These are phyloP conservation scores for Garra rufa DNA, from an alignment of 2,113 vertebrate species.

Conservation along the genomic window DNA sequence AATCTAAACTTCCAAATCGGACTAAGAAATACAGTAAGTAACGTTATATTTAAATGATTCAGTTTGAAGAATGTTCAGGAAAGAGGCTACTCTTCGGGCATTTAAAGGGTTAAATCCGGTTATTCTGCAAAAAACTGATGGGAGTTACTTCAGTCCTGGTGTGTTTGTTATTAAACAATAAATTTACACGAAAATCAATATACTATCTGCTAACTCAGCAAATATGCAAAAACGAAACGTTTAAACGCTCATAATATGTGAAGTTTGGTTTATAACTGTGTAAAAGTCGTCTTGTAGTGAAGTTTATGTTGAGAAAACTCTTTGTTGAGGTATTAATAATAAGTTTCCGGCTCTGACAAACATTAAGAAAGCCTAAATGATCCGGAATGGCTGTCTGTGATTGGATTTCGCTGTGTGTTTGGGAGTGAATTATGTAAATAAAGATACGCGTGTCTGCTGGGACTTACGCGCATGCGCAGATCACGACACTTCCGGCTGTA, in stretches of 20 bases:
- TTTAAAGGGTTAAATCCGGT: background rate
- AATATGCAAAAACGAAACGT: background rate
- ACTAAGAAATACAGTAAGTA: constrained; percentile 32
- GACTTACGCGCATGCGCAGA: constrained; percentile 14
- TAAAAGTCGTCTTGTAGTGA: background rate
- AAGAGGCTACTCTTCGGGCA: background rate
- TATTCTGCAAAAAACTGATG: constrained; percentile 7
- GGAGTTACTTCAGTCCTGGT: background rate
- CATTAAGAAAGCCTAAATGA: background rate
- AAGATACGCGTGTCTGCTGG: background rate
- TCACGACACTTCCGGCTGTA: background rate
- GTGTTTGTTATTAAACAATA: background rate
- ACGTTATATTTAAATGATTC: no score
- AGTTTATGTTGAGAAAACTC: background rate
- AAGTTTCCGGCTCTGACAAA: background rate
- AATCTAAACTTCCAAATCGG: background rate
- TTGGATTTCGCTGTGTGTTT: no score
- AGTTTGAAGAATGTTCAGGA: background rate
- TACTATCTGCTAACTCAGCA: background rate
- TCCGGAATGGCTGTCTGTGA: background rate
- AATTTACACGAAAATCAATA: background rate
- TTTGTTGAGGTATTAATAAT: background rate
- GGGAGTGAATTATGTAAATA: background rate
- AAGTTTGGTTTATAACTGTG: background rate
- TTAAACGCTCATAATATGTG: background rate